A percentile compares a stretch with the other conserved stretches of the same genome.
phyloP scores from a whole-genome alignment of 2,888 invertebrate species.

The Noctua pronuba region DNA sequence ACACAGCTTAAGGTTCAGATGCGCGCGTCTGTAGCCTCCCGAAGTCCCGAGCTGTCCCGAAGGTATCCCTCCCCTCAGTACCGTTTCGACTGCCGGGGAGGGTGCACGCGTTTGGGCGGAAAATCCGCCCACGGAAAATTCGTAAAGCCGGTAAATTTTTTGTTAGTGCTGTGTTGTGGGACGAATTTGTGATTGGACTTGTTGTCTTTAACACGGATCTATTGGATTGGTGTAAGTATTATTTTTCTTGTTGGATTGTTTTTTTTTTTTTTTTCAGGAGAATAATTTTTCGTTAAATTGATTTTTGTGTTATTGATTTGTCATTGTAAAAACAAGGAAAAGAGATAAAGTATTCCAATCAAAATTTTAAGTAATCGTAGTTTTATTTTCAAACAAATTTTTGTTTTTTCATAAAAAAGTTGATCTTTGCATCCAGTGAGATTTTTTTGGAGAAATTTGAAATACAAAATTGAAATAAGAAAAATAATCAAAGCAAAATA shows the following conservation, averaged over 20 bases:
- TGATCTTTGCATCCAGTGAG: background rate
- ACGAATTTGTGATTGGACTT: constrained; percentile 77
- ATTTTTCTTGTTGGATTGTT: constrained; percentile 11
- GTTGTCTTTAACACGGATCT: constrained; percentile 71
- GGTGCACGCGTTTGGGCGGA: constrained; percentile 79
- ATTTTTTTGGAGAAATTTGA: background rate
- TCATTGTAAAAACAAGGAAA: no score
- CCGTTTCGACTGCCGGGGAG: constrained; percentile 72
- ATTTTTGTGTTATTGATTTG: no score
- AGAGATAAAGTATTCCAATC: background rate
- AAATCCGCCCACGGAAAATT: constrained; percentile 71
- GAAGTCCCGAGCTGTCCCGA: constrained; percentile 78
- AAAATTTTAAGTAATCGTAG: background rate
- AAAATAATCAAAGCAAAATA: background rate
- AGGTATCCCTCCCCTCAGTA: constrained; percentile 85
- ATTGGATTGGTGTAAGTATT: constrained; percentile 65
- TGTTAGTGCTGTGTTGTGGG: constrained; percentile 65
- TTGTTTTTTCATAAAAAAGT: background rate
- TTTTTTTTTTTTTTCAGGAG: background rate
- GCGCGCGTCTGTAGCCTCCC: constrained; percentile 86
- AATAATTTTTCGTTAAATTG: background rate
- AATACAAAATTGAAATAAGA: background rate
- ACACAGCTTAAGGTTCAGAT: constrained; percentile 82
- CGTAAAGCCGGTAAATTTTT: constrained; percentile 60
- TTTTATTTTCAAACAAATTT: background rate